Base-by-base conservation (phyloP, 37 sponge, comb jelly and placozoan species). In the Cladorhizidae sp. region DNA sequence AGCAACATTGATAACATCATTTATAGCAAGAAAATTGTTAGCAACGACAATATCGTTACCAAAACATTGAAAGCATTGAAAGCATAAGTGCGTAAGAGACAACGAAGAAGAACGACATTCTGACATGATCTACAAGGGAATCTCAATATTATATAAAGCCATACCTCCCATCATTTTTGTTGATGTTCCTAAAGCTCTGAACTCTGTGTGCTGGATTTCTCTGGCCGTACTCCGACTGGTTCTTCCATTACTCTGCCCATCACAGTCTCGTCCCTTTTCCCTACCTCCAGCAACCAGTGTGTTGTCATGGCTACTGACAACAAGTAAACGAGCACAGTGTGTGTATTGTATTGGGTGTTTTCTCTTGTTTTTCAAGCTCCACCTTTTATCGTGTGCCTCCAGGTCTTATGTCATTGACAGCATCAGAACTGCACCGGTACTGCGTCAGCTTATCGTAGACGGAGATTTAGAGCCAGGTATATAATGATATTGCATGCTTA, bases 231-330 rank as follows among this genome's bases (percentile, higher is more conserved):
- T 11, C 55, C 83, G 2, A 1, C 55, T 76, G 62, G 36, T 21
- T 73, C 59, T 39, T 20, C 32, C 25, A 17, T 79, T 32, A 18
- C 22, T 17, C 69, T 79, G 37, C 80, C 80, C 31, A 40, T 29
- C 23, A 51, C 49, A 36, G 55, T 79, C n/a, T 22, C 12, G 23
- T n/a, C 21, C 35, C 21, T 79, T 38, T 50, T 54, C 21, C 37
- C 65, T 40, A 9, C 42, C 11, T 79, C 80, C 43, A 37, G 20
- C 9, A 45, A 79, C 22, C 80, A 79, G 56, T 79, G 54, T 55
- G 33, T 79, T 50, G 7, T 79, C 49, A 45, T 9, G 9, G 49
- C 49, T 9, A 45, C 49, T 45, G 49, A 45, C 49, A 45, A 45
- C 49, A 45, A 45, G 49, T 45, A 9, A 45, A 45, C 9, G 9